Percentiles rank a stretch among this genome's conserved stretches.
phyloP scores from a whole-genome alignment of 64 coral and sea anemone genomes.

The Montipora foliosa region DNA sequence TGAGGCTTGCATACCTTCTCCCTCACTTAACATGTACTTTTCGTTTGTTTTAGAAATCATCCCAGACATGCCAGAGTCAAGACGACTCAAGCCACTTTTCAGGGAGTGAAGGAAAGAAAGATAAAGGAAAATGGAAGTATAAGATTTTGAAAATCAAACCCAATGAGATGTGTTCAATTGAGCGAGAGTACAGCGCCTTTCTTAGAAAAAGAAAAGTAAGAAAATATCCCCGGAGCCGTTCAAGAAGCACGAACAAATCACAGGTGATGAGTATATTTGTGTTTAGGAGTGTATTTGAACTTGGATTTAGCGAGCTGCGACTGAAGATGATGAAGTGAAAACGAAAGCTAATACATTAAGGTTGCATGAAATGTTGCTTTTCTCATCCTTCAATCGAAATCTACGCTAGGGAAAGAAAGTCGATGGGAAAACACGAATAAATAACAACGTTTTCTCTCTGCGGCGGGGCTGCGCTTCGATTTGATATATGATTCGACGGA shows the following conservation, averaged over 20 bases:
- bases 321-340: no score
- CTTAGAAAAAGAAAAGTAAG: not conserved
- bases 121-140: constrained; percentile 12
- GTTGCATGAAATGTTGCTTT: no score
- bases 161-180: constrained; percentile 72
- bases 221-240: not conserved
- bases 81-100: constrained; percentile 21
- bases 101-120: constrained; percentile 19
- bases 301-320: not conserved
- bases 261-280: not conserved
- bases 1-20: no score
- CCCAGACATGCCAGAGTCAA: not conserved
- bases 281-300: not conserved
- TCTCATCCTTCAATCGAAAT: no score
- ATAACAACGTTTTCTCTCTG: no score
- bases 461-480: no score
- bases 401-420: no score
- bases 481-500: no score
- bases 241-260: constrained; percentile 17
- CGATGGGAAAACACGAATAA: no score
- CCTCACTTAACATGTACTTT: not conserved
- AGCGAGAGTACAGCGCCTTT: constrained; percentile 45
- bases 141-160: constrained; percentile 42
- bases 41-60: constrained; percentile 7
- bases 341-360: no score